Evolutionary conservation across 2,888 invertebrate species (phyloP), one percentile per base, ranked within the genome.

Genomic region (Brachynemurus nebulosus): DNA sequence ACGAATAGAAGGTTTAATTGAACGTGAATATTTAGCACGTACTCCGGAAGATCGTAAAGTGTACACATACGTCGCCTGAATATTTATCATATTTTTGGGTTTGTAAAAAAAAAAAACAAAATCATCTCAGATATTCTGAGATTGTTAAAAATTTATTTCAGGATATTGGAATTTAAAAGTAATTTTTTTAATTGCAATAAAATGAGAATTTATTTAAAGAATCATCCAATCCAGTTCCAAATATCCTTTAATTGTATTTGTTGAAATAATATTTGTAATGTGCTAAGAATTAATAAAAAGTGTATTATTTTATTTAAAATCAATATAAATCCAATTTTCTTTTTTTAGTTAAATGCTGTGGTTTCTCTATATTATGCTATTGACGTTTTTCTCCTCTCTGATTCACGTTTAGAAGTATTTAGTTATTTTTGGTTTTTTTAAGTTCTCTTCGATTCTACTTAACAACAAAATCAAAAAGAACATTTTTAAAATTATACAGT

Each of bases 1-100:
- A 68, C 82, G 98, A 65, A 97, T 98, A 69, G 98, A 99, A 72
- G 93, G 95, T 50, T 80, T 99, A 60, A 98, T 98, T 65, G 98
- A 98, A 70, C 77, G 98, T 55, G 98, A 99, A 71, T 98, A 98
- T 72, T 76, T 99, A 62, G 91, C 93, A 54, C 81, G 98, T 67
- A 93, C 95, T 61, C 86, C 91, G 47, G 92, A 95, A 69, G 97
- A 99, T 76, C 79, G 88, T 70, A 92, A 92, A 77, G 81, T 91
- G 60, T 93, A 93, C 74, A 86, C 89, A 54, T 93, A 93, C 70
- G 89, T 93, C 69, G 92, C 92, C 73, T 93, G 71, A 74, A 65
- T 59, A 25, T 14, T 23, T 8, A 37, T 37, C 30, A 30, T 30
- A n/a, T 6, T 30, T 30, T 30, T 30, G 30, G 30, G 30, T 30